Evolutionary conservation across 2,888 invertebrate species (phyloP).

Genomic region (Rhorus exstirpatorius): DNA sequence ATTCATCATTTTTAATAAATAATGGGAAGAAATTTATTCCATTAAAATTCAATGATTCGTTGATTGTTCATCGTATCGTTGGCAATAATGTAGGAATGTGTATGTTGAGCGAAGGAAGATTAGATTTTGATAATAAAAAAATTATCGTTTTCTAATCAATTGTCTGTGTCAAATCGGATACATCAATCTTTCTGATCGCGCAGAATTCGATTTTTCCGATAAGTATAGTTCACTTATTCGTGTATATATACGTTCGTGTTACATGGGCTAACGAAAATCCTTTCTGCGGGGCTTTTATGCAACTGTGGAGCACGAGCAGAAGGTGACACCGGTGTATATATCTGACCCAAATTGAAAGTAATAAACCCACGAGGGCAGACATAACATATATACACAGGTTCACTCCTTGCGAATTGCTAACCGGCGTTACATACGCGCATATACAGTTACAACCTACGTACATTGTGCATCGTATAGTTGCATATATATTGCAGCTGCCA

Average conservation of each 20-base stretch:
- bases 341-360: slow-evolving; percentile 78
- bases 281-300: slow-evolving; percentile 26
- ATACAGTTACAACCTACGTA: slow-evolving; percentile 29
- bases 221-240: neutral
- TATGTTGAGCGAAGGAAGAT: too few relatives aligned
- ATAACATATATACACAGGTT: slow-evolving; percentile 73
- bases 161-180: neutral
- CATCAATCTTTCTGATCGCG: neutral
- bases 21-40: too few relatives aligned
- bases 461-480: slow-evolving; percentile 15
- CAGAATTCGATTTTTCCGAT: slow-evolving; percentile 2
- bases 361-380: slow-evolving; percentile 74
- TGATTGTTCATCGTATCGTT: too few relatives aligned
- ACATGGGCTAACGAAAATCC: neutral
- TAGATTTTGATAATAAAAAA: too few relatives aligned
- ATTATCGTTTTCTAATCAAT: too few relatives aligned
- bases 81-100: too few relatives aligned
- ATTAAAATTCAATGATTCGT: too few relatives aligned
- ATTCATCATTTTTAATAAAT: too few relatives aligned
- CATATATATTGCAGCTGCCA: slow-evolving; percentile 11
- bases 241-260: neutral
- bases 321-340: slow-evolving; percentile 62
- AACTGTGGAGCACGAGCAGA: slow-evolving; percentile 38
- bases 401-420: slow-evolving; percentile 27
- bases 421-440: slow-evolving; percentile 23